Evolutionary conservation across 2,888 invertebrate genomes (phyloP), one percentile per base, ranked within the genome.

Genomic region (Eurois occulta): DNA sequence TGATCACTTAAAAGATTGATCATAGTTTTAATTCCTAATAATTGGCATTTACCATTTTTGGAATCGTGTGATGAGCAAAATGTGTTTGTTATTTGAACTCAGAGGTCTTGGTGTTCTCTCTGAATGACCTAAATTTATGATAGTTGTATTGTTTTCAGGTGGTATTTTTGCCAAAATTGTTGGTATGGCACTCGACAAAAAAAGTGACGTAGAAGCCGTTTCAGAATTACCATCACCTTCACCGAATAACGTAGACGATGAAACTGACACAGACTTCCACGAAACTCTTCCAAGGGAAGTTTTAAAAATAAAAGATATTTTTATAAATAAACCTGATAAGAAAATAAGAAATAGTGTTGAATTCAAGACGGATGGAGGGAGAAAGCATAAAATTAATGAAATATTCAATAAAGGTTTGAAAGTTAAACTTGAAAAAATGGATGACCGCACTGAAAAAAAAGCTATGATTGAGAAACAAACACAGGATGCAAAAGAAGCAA

Each of bases 231-330:
- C 87, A 43, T 90, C 91, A 4, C 92, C 95, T 60, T 95, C 94
- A 41, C 93, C 95, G 43, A 96, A 92, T 75, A 93, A 96, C 73
- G 95, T 96, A 73, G 97, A 97, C 65, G 98, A 97, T 83, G 97
- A 97, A 91, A 98, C 98, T 0, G 98, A 98, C 86, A 98, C 97
- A 1, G 98, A 98, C 86, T 98, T 98, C 91, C 98, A 98, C 85
- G 98, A 98, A 90, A 97, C 97, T 0, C 92, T 98, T 81, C 98
- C 98, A 0, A 97, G 97, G 89, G 98, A 97, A 87, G 92, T 97
- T 38, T 92, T 97, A 16, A 97, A 97, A 92, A 95, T 96, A 62
- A 97, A 97, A 91, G 96, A 97, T 79, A 96, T 96, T 35, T 93
- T 89, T 64, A 86, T 95, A 41, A 80, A 89, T 18, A 94, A 93